Percentiles rank a stretch among this genome's conserved stretches.
These are phyloP conservation scores for Drosophila antonietae DNA, from an alignment of 2,888 invertebrate genomes.

Conservation along the genomic window DNA sequence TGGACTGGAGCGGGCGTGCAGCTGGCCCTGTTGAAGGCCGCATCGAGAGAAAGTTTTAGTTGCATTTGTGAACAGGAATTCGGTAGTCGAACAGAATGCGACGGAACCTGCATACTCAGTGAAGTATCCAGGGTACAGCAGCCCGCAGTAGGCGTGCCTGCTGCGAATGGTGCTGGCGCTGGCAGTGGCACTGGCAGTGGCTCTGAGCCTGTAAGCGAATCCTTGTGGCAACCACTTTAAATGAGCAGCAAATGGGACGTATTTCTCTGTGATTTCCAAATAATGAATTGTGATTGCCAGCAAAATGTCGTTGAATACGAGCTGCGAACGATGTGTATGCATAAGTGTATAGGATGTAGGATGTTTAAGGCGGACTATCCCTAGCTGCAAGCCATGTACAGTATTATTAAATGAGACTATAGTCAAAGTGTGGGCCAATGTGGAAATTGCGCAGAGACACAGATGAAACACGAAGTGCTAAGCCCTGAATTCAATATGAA, in stretches of 20 bases:
- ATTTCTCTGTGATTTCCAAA: conserved; percentile 65
- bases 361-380: conserved; percentile 5
- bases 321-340: conserved; percentile 16
- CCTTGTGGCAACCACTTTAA: conserved; percentile 67
- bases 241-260: conserved; percentile 1
- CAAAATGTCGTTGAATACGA: conserved; percentile 35
- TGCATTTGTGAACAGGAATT: conserved; percentile 80
- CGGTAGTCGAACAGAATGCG: conserved; percentile 76
- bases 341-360: conserved; percentile 18
- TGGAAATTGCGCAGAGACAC: neutral
- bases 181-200: neutral
- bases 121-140: conserved; percentile 76
- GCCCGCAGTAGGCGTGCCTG: conserved; percentile 19
- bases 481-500: neutral
- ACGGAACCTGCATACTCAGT: conserved; percentile 79
- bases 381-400: conserved; percentile 53
- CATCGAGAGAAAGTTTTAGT: conserved; percentile 57
- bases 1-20: conserved; percentile 33
- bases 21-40: conserved; percentile 51
- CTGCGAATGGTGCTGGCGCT: neutral
- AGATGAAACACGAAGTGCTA: neutral
- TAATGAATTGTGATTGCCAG: conserved; percentile 70
- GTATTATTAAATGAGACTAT: conserved; percentile 54
- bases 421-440: conserved; percentile 11
- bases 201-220: conserved; percentile 26